Evolutionary conservation across 2,888 invertebrate species (phyloP).

Genomic region (Meiosimyza decipiens): DNA sequence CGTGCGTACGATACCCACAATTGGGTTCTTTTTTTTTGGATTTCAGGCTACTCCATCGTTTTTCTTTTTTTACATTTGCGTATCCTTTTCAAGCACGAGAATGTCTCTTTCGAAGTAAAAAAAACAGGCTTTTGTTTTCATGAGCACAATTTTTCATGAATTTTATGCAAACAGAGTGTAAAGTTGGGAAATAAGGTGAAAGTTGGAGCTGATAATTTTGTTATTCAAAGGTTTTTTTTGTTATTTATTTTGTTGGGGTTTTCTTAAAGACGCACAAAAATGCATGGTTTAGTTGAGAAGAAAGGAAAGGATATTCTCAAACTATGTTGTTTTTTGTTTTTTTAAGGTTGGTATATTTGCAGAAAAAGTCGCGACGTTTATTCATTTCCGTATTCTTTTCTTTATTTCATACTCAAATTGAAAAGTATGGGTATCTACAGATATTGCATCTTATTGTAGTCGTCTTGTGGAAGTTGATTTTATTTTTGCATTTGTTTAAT

Average conservation of each 20-base stretch:
- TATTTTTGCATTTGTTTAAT: conserved; percentile 49
- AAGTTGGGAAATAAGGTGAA: conserved; percentile 40
- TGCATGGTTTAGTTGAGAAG: background rate
- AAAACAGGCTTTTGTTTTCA: conserved; percentile 35
- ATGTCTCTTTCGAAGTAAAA: conserved; percentile 16
- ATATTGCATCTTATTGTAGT: conserved; percentile 51
- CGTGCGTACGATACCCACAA: conserved; percentile 48
- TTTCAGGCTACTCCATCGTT: conserved; percentile 19
- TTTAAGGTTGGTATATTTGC: conserved; percentile 11
- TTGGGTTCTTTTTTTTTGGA: conserved; percentile 11
- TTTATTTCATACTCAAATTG: conserved; percentile 44
- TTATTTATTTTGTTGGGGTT: conserved; percentile 34
- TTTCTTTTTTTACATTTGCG: conserved; percentile 11
- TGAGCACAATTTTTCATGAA: conserved; percentile 26
- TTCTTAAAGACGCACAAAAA: background rate
- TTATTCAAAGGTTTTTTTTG: conserved; percentile 58
- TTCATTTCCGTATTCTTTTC: conserved; percentile 62
- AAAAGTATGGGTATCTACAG: background rate
- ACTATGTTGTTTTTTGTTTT: background rate
- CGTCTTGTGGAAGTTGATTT: conserved; percentile 53
- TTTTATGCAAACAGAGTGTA: conserved; percentile 11
- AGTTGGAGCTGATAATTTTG: conserved; percentile 60
- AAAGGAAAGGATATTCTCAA: conserved; percentile 14
- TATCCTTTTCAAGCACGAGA: conserved; percentile 2
- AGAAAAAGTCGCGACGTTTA: conserved; percentile 60